Conservation (phyloP, 2,888 invertebrate genomes). For the Nomada fucata region DNA sequence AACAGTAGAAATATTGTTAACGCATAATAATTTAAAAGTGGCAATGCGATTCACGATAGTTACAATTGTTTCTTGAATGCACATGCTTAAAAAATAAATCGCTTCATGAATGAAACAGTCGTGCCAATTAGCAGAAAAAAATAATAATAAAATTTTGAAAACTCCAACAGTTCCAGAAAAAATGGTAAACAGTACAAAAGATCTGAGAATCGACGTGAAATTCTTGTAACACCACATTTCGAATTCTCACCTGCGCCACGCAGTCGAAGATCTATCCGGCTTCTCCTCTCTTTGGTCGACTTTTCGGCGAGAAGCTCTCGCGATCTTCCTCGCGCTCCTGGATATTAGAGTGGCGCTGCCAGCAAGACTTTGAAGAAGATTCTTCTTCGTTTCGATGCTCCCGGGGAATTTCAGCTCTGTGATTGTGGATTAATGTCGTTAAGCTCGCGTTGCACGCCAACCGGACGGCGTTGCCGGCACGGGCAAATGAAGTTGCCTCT, state of each 20-base stretch:
- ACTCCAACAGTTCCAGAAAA: too few species aligned
- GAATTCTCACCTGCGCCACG: neutral
- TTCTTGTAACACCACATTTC: too few species aligned
- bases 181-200: too few species aligned
- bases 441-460: conserved; percentile 17
- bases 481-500: conserved; percentile 9
- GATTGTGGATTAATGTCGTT: conserved; percentile 23
- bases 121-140: too few species aligned
- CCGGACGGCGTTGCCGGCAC: neutral
- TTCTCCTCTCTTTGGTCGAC: neutral
- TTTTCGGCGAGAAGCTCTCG: neutral
- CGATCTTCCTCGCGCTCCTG: neutral
- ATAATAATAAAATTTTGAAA: too few species aligned
- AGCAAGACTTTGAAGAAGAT: neutral
- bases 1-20: too few species aligned
- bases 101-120: too few species aligned
- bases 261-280: neutral
- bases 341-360: neutral
- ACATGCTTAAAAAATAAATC: too few species aligned
- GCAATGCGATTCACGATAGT: too few species aligned
- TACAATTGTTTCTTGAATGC: too few species aligned
- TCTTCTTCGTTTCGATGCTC: conserved; percentile 6
- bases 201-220: too few species aligned
- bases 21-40: too few species aligned
- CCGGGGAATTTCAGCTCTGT: conserved; percentile 9